Conservation (phyloP, 1,140 invertebrate genomes). For the Rhopalosiphum maidis region DNA sequence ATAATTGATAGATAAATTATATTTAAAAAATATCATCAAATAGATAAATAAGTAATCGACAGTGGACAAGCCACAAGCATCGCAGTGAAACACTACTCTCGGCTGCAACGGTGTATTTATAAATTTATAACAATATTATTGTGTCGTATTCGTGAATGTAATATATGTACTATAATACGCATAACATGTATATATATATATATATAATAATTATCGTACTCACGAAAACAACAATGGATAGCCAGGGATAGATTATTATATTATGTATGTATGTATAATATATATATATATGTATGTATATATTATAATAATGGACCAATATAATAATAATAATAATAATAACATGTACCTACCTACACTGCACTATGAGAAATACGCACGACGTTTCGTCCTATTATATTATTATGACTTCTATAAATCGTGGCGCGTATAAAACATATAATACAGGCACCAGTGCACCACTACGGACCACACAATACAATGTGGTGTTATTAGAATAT, state of each 20-base stretch:
- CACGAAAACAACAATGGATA: constrained; percentile 1
- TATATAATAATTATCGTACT: background rate
- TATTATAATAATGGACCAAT: constrained; percentile 16
- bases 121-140: background rate
- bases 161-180: background rate
- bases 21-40: background rate
- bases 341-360: background rate
- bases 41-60: background rate
- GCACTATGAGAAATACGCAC: constrained; percentile 5
- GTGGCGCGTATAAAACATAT: background rate
- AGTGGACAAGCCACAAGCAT: background rate
- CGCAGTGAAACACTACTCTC: background rate
- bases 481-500: background rate
- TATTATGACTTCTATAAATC: constrained; percentile 17
- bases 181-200: background rate
- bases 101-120: background rate
- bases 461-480: background rate
- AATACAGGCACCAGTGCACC: background rate
- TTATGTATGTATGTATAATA: no score
- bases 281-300: background rate
- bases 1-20: background rate
- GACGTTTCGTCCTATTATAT: constrained; percentile 6
- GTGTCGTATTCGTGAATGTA: background rate
- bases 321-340: constrained; percentile 10
- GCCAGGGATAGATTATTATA: background rate